Conservation (phyloP, 2,113 vertebrate genomes). For the Triplophysa tibetana region DNA sequence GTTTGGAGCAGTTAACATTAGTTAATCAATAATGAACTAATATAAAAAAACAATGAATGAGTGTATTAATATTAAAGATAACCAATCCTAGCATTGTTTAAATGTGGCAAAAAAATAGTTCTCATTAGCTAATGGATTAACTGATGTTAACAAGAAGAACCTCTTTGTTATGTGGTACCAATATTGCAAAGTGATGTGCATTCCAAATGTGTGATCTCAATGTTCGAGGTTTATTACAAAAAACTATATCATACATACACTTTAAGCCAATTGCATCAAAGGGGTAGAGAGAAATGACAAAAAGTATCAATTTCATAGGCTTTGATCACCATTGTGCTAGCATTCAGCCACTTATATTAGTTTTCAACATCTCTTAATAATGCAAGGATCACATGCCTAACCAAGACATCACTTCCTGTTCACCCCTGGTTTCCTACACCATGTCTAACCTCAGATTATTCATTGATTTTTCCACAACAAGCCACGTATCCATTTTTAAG, state of each 20-base stretch:
- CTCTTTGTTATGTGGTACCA: no score
- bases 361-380: neutral
- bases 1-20: no score
- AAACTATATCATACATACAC: slow-evolving; percentile 53
- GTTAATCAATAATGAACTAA: no score
- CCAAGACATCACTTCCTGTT: neutral
- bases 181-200: slow-evolving; percentile 37
- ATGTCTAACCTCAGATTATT: neutral
- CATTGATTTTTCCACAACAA: slow-evolving; percentile 46
- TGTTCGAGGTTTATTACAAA: slow-evolving; percentile 28
- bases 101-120: no score
- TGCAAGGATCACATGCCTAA: neutral
- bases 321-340: neutral
- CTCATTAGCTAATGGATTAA: no score
- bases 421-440: neutral
- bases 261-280: slow-evolving; percentile 41
- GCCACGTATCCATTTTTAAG: slow-evolving; percentile 47
- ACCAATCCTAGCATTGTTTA: no score
- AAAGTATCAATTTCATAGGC: neutral
- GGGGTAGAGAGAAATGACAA: slow-evolving; percentile 9
- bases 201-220: slow-evolving; percentile 41
- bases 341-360: neutral
- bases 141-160: neutral
- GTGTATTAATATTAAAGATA: no score
- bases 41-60: no score